phyloP scores from a whole-genome alignment of 2,888 invertebrate genomes.

The Troglohyphantes excavatus region DNA sequence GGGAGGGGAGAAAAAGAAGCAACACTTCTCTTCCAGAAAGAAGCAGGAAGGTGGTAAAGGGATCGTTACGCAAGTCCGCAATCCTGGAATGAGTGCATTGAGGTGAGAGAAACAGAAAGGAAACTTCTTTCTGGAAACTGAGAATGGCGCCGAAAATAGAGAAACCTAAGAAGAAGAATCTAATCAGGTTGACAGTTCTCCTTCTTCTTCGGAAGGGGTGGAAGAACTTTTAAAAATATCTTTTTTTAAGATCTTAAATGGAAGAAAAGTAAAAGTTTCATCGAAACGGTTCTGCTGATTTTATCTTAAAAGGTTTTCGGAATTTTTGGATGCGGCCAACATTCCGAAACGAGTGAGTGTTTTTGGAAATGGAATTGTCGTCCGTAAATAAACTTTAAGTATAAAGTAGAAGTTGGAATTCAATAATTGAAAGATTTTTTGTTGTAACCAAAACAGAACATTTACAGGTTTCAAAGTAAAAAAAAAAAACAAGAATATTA shows the following conservation, averaged over 20 bases:
- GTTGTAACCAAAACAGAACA: too few species aligned
- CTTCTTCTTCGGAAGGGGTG: constrained; percentile 21
- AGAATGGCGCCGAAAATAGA: neutral
- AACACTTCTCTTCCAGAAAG: neutral
- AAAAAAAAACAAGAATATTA: too few species aligned
- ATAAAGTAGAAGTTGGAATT: too few species aligned
- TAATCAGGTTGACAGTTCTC: constrained; percentile 14
- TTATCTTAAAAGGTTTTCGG: neutral
- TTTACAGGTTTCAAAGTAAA: too few species aligned
- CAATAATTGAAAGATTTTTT: too few species aligned
- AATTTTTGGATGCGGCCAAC: neutral
- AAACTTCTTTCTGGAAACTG: neutral
- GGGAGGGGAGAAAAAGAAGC: neutral
- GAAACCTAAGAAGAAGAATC: neutral
- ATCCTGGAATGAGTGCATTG: neutral
- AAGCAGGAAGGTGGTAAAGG: neutral
- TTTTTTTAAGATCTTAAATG: neutral
- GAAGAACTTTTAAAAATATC: constrained; percentile 4
- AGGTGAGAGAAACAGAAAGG: constrained; percentile 5
- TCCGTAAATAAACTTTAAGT: too few species aligned
- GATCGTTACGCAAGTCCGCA: neutral
- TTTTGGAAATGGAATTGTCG: neutral
- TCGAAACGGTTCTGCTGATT: neutral
- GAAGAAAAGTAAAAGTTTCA: neutral
- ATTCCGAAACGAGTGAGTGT: too few species aligned